Base-by-base conservation (phyloP, 2,113 vertebrate genomes). In the Psittacara wagleri region DNA sequence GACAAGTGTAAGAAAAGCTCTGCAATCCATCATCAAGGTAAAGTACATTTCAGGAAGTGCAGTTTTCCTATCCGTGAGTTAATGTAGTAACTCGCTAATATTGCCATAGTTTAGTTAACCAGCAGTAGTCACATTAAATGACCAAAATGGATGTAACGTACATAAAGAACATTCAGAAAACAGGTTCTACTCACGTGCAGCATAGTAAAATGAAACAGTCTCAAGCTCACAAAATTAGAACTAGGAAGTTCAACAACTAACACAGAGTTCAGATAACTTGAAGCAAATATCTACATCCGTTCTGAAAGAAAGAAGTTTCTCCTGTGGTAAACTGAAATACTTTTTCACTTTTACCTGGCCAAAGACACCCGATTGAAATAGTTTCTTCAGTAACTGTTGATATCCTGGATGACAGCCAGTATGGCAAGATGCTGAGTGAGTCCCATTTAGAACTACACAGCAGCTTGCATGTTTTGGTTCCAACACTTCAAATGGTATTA, bases 281-380 rank as follows among this genome's bases (percentile, higher is more conserved):
- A 96, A 97, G 95, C 66, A 92, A 96, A 73, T 94, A 97, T 96
- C 97, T 97, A 97, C 97, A 94, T 61, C 80, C 82, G 93, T 94
- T 95, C 90, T 69, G 67, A 96, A 97, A 96, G 89, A 96, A 97
- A 96, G 84, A 86, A 66, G 81, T 90, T 96, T 96, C 92, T 97
- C 89, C 74, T 51, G 85, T 90, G 95, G 95, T 94, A 94, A 97
- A 95, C 95, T 63, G 90, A 94, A 95, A 72, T 51, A 82, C 80
- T 62, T 87, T 80, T 76, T 54, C n/a, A 39, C 51, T 92, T 89
- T 81, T 43, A 72, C 31, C 59, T 84, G 78, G 84, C 61, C 64
- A 90, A 89, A 94, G 90, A 89, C 49, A 91, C 79, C 44, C 7
- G 1, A 81, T 25, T 61, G 39, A 91, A 83, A 87, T 20, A 3